Base-by-base conservation (phyloP, 2,113 vertebrate species). In the Lethenteron reissneri region DNA sequence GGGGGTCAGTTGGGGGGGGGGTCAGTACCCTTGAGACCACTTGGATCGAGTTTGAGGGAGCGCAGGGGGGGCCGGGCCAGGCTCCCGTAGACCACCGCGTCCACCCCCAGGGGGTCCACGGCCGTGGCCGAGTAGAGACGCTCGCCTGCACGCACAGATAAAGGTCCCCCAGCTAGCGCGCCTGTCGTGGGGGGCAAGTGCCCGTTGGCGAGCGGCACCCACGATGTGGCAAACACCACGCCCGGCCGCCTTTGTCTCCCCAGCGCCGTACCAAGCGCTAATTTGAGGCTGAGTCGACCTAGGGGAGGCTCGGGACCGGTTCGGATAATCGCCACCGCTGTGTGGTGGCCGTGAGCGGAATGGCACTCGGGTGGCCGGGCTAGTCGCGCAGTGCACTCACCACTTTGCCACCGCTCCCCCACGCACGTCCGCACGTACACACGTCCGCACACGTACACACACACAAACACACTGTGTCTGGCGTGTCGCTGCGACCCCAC, bases 31-130 rank as follows among this genome's bases (percentile, higher is more conserved):
- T 88, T 78, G 57, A 95, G 81, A n/a, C 90, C 88, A 91, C 72
- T 92, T 92, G 76, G 90, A 95, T 92, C 90, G 3, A 92, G 91
- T 78, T 91, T 90, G 76, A 92, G 83, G 0, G 86, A 91, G 56
- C 90, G 84, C 56, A 94, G 82, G 72, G 94, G 0, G 87, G 82
- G 11, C 15, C n/a, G 64, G n/a, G 73, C 41, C 90, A 90, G 80
- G 75, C 90, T 95, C 71, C 90, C 80, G 75, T 95, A 95, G 72
- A 95, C 88, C 3, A 92, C 86, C 0, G 89, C 83, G 1, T 95
- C 90, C 2, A 88, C 92, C 2, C 88, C 89, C 78, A 91, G 79
- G 82, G 92, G 92, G 72, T 95, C 90, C 0, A 88, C 89, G 74
- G 89, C 85, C 0, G 89, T 95, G 75, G 88, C 88, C 0, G 90